Base-by-base conservation (phyloP, 2,888 invertebrate genomes). In the Odiellus spinosus region DNA sequence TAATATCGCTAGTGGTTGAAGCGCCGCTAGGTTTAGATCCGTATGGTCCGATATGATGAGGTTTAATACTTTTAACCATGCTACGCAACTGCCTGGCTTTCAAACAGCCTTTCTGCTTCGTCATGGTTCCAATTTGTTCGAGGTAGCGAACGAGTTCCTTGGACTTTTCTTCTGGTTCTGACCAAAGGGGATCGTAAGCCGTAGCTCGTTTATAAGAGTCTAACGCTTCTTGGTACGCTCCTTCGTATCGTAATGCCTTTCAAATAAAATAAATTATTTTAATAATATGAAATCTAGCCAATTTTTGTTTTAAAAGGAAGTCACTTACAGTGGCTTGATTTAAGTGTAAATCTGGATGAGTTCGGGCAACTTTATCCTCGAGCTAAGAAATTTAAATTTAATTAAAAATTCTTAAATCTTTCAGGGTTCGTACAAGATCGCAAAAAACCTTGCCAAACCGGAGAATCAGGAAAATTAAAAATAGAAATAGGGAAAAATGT, bases 301-400 rank as follows among this genome's bases (percentile, higher is more conserved):
- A 14, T 12, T 35, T 14, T n/a, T n/a, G n/a, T n/a, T n/a, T n/a
- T n/a, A n/a, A n/a, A n/a, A n/a, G n/a, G n/a, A n/a, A 26, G 26
- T 4, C 26, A 73, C 78, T 76, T 69, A 86, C 85, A 61, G 81
- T 75, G 49, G 79, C 83, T 69, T 80, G 80, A 66, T 87, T 87
- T 62, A 79, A 85, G 67, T 82, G 80, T 40, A 87, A 70, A 67
- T 86, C 84, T 1, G 84, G 77, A 56, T 79, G 80, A 51, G 76
- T 77, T 20, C 45, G 46, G 33, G 45, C 42, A 14, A 42, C 36
- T 41, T 21, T 45, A 40, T 50, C 45, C 46, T 39, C n/a, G 35
- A 46, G 19, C 38, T 45, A 26, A 32, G 49, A 46, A n/a, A n/a
- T n/a, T n/a, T n/a, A n/a, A n/a, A n/a, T n/a, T n/a, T n/a, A n/a